These are phyloP conservation scores for Thunnus thynnus DNA, from an alignment of 2,113 vertebrate species.

Conservation along the genomic window DNA sequence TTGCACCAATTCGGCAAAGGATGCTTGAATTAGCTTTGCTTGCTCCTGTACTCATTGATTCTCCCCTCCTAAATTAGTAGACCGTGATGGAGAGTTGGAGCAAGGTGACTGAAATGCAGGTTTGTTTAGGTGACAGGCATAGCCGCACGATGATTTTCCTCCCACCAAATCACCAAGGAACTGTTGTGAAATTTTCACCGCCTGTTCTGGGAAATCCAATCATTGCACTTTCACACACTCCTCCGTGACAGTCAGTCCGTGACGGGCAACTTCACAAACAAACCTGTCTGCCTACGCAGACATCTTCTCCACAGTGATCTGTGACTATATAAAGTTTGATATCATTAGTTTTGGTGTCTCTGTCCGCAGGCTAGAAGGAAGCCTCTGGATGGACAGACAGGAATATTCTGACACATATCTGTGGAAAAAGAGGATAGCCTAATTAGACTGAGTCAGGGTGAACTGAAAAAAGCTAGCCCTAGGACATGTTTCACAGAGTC, in stretches of 20 bases:
- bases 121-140: slow-evolving; percentile 71
- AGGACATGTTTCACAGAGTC: slow-evolving; percentile 76
- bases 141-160: slow-evolving; percentile 62
- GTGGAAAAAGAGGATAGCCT: slow-evolving; percentile 70
- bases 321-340: slow-evolving; percentile 69
- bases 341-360: slow-evolving; percentile 68
- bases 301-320: slow-evolving; percentile 16
- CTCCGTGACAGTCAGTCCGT: slow-evolving; percentile 51
- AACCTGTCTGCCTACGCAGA: slow-evolving; percentile 41
- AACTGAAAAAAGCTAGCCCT: slow-evolving; percentile 80
- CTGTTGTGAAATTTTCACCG: slow-evolving; percentile 66
- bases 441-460: slow-evolving; percentile 76
- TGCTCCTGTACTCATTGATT: slow-evolving; percentile 10
- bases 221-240: slow-evolving; percentile 66
- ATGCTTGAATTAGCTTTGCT: slow-evolving; percentile 30
- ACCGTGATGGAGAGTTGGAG: slow-evolving; percentile 40
- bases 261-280: slow-evolving; percentile 63
- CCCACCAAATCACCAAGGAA: slow-evolving; percentile 63
- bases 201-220: slow-evolving; percentile 70
- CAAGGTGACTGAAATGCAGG: slow-evolving; percentile 71
- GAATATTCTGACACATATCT: slow-evolving; percentile 72
- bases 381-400: slow-evolving; percentile 59
- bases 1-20: slow-evolving; percentile 46
- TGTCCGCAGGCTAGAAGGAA: slow-evolving; percentile 63
- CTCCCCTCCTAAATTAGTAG: neutral